phyloP scores from a whole-genome alignment of 2,888 invertebrate species.

The Octodonta nipae region DNA sequence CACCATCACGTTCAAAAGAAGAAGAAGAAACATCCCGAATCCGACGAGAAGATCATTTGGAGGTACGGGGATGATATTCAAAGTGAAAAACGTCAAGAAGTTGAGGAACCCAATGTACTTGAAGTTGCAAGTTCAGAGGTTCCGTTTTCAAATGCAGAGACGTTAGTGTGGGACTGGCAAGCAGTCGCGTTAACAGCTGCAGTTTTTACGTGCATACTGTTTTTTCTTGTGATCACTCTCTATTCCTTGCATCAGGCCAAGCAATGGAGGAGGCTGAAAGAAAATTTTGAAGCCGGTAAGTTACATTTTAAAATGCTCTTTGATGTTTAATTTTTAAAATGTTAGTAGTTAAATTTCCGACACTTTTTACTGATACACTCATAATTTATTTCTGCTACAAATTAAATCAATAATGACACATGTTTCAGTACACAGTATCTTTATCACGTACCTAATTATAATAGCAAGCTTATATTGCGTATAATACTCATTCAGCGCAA shows the following conservation, averaged over 20 bases:
- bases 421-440: too few species aligned
- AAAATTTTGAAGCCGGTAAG: conserved; percentile 65
- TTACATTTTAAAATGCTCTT: too few species aligned
- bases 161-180: conserved; percentile 58
- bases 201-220: conserved; percentile 62
- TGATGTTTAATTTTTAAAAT: too few species aligned
- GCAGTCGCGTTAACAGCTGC: conserved; percentile 58
- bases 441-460: too few species aligned
- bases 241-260: conserved; percentile 64
- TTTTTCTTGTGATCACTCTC: conserved; percentile 64
- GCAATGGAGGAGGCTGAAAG: conserved; percentile 68
- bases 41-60: too few species aligned
- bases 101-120: conserved; percentile 13
- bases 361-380: too few species aligned
- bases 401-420: too few species aligned
- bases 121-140: conserved; percentile 31
- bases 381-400: too few species aligned
- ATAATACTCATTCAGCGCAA: too few species aligned
- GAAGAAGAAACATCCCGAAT: conserved; percentile 13
- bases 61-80: conserved; percentile 15
- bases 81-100: conserved; percentile 8
- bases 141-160: conserved; percentile 37
- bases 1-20: conserved; percentile 15
- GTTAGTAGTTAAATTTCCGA: too few species aligned
- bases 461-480: too few species aligned